Evolutionary conservation across 1,140 invertebrate genomes (phyloP), one percentile per base, ranked within the genome.

Genomic region (Drosophila tsacasi): DNA sequence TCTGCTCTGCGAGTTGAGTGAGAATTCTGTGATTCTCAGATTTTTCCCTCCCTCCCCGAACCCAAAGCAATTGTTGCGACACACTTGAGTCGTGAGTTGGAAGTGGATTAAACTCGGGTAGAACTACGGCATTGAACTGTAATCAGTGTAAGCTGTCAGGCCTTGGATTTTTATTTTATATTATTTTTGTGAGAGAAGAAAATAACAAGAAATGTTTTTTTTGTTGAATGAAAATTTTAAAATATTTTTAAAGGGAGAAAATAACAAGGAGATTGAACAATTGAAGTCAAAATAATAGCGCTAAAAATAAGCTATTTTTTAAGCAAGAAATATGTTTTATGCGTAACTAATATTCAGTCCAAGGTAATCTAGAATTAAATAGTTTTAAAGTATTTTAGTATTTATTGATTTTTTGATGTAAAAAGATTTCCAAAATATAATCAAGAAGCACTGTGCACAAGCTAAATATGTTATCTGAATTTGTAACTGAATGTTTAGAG

Each of bases 131-230:
- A 76, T 82, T 82, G 57, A 82, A 82, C 66, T 80, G 66, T 83
- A 87, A 86, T 85, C 79, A 85, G 69, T 82, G 79, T 82, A 82
- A 86, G 68, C 82, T 67, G 74, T 66, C 74, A 47, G 47, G 21
- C 32, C 15, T 44, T 32, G 21, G 32, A 39, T 47, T 47, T 35
- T 12, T 32, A 55, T 52, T 49, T 25, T 25, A 17, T 49, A 49
- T 49, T 49, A 32, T 25, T 5, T 27, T 44, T 46, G 12, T 37
- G 30, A 37, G 12, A 8, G 9, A 4, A 27, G 12, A 77, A 46
- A 44, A 25, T 32, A 35, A 1, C 35, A 32, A 50, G 27, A 59
- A 49, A 69, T 37, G 35, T 37, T 6, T 23, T 44, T 37, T 44
- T 49, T 62, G 23, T 67, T 55, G 21, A 76, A 47, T 30, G 35